Conservation (phyloP, 2,888 invertebrate genomes). For the Oeneis ivallda region DNA sequence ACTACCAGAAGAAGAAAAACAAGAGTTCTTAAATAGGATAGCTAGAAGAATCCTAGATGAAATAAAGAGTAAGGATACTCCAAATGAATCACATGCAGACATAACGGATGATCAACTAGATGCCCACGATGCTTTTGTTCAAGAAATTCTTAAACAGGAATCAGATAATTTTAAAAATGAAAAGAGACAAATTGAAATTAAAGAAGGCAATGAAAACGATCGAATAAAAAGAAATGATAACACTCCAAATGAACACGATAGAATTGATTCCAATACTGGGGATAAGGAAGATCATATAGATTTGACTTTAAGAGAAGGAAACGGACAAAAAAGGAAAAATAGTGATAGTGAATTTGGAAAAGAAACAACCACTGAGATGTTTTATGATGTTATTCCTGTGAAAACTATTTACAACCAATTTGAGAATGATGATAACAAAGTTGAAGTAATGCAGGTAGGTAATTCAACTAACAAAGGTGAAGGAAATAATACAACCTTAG, state of each 20-base stretch:
- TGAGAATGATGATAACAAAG: not conserved
- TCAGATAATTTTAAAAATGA: conserved; percentile 43
- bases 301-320: conserved; percentile 39
- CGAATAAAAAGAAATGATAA: conserved; percentile 30
- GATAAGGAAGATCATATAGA: conserved; percentile 40
- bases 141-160: conserved; percentile 58
- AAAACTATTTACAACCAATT: conserved; percentile 40
- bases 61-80: conserved; percentile 46
- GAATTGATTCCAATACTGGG: conserved; percentile 29
- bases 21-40: conserved; percentile 59
- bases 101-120: conserved; percentile 54
- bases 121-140: conserved; percentile 54
- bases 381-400: conserved; percentile 41
- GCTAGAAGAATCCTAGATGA: conserved; percentile 61
- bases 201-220: conserved; percentile 24
- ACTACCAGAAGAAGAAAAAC: conserved; percentile 62
- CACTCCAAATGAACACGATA: conserved; percentile 32
- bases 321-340: conserved; percentile 36
- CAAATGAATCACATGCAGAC: conserved; percentile 46
- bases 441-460: not conserved
- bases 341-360: conserved; percentile 18
- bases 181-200: conserved; percentile 23
- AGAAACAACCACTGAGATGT: conserved; percentile 24
- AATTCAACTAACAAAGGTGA: not conserved
- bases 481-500: not conserved